phyloP scores from a whole-genome alignment of 2,888 invertebrate species.

The Caradrina kadenii region DNA sequence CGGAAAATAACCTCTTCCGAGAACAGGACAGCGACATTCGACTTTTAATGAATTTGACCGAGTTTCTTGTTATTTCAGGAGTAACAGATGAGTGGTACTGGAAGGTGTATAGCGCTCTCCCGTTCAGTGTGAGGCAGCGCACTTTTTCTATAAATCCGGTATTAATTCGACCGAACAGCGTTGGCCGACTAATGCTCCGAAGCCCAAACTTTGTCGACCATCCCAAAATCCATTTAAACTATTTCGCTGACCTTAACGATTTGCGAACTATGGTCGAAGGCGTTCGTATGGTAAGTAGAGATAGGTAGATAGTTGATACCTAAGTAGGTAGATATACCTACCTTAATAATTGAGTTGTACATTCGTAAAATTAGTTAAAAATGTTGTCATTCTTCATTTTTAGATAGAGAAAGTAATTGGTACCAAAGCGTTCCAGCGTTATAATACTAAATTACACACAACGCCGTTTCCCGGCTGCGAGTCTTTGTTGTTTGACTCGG shows the following conservation, averaged over 20 bases:
- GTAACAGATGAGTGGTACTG: conserved; percentile 91
- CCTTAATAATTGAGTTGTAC: background rate
- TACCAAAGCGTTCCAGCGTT: conserved; percentile 82
- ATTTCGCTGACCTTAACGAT: conserved; percentile 94
- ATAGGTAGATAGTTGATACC: background rate
- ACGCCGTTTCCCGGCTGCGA: conserved; percentile 93
- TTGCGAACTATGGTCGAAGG: conserved; percentile 94
- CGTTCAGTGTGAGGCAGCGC: conserved; percentile 80
- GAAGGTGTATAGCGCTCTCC: conserved; percentile 88
- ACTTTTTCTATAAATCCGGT: conserved; percentile 94
- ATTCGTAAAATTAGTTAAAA: background rate
- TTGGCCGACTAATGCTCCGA: conserved; percentile 93
- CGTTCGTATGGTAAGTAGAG: conserved; percentile 91
- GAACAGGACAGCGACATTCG: conserved; percentile 2
- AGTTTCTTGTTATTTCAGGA: conserved; percentile 75
- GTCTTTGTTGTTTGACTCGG: conserved; percentile 90
- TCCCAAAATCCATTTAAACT: conserved; percentile 95
- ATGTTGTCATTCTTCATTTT: conserved; percentile 31
- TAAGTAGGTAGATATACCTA: background rate
- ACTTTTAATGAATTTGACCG: conserved; percentile 24
- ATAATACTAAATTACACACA: conserved; percentile 79
- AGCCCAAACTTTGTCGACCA: conserved; percentile 93
- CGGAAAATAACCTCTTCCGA: conserved; percentile 31
- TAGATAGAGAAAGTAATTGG: conserved; percentile 81
- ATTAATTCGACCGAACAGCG: conserved; percentile 93